Evolutionary conservation across 2,113 vertebrate species (phyloP), one percentile per base, ranked within the genome.

Genomic region (Mungos mungo): DNA sequence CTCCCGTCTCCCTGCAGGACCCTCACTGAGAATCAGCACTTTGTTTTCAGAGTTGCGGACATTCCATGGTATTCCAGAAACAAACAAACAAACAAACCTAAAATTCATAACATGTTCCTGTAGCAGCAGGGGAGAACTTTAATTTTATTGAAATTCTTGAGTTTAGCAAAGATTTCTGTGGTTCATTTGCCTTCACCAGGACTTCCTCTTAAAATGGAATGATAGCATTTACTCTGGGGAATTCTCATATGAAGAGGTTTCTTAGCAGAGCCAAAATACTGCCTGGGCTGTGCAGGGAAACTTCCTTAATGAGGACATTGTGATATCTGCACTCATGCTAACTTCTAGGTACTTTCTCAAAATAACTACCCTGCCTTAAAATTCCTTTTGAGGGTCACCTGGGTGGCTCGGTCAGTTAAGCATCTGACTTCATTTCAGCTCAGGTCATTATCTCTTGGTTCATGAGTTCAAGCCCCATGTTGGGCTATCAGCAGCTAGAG

Each of bases 231-330:
- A 45, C 3, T 81, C 23, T 45, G 33, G 15, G 25, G 18, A 66
- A 5, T 7, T 29, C 47, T 81, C 8, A 45, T 10, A 65, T 38
- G 35, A 68, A 74, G 15, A 79, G 4, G 4, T 47, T 35, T 2
- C 18, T 93, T 79, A 72, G 19, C 60, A 13, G 35, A 79, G 33
- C 13, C 60, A n/a, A 79, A 88, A 77, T 77, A 18, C 9, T 12
- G 2, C 10, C 25, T 5, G 5, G 9, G 1, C 10, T 27, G 6
- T 8, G 4, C 6, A 84, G 25, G 4, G 7, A 81, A n/a, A 6
- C 10, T n/a, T 15, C 76, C 60, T 50, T 25, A 6, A 16, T 12
- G 69, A 93, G n/a, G 19, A 69, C 4, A 72, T 60, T 54, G 21
- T 63, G 45, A 80, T 4, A 87, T 31, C 2, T 54, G 14, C 2